Base-by-base conservation (phyloP, 35 echinoderm and acorn worm genomes). In the Ophiothrix spiculata region DNA sequence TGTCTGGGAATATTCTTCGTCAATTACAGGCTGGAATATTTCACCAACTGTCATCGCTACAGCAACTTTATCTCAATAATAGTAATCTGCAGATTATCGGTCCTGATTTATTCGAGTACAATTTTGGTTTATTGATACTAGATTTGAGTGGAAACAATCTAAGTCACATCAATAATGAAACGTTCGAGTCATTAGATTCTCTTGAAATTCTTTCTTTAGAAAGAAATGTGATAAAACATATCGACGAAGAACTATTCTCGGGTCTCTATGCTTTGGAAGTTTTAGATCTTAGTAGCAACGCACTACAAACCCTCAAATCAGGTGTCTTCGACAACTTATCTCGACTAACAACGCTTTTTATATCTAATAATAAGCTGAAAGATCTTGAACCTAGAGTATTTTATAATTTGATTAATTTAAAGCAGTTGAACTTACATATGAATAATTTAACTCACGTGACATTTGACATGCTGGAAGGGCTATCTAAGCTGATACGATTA, bases 151-250 rank as follows among this genome's bases (percentile, higher is more conserved):
- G 56, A 38, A 46, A 21, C 0, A 36, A 56, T 11, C 39, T 21
- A 46, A 46, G 39, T 49, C 28, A 56, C 39, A 35, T 46, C 0
- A 35, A 78, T 3, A 78, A 19, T 78, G 33, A 23, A 78, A 32
- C 38, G 23, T 78, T 78, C 0, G 15, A 15, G 16, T 16, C 12
- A 15, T 31, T 32, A 23, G 16, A 28, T 35, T 23, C 0, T 32
- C 4, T 80, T 0, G 32, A 32, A 39, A 25, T 38, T 36, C 79
- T 81, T 23, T 40, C 17, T 33, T 56, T 46, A 42, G 31, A n/a
- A 56, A n/a, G 60, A 74, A 37, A 85, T 35, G 1, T 37, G 73
- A 33, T 85, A 39, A 37, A 49, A 60, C n/a, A 49, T 74, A 54
- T 54, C 8, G 8, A 54, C 45, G 21, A 54, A 54, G 45, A 21